phyloP scores from a whole-genome alignment of 2,113 vertebrate genomes.

The Poeciliopsis retropinna region DNA sequence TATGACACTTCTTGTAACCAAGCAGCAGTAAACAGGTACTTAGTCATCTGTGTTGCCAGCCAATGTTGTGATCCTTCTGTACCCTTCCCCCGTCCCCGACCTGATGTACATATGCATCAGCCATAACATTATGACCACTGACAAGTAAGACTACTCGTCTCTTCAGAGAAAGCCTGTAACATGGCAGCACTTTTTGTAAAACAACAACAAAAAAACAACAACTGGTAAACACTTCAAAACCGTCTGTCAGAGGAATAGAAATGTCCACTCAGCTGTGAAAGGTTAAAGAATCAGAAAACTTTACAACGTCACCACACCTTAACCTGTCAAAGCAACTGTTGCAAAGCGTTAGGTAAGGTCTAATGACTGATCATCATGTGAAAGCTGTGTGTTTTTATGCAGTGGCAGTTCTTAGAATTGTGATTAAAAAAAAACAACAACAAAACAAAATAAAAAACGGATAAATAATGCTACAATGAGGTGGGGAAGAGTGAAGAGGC shows the following conservation, averaged over 20 bases:
- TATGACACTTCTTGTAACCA: neutral
- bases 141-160: neutral
- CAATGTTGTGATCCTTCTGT: conserved; percentile 7
- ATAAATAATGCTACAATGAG: neutral
- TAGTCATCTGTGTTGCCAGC: conserved; percentile 10
- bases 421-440: neutral
- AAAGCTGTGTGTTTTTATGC: neutral
- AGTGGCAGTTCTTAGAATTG: conserved; percentile 47
- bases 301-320: neutral
- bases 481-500: conserved; percentile 8
- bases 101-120: neutral
- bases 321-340: neutral
- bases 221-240: too few relatives aligned
- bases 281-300: too few relatives aligned
- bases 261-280: too few relatives aligned
- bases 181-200: too few relatives aligned
- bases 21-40: conserved; percentile 46
- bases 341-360: neutral
- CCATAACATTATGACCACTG: neutral
- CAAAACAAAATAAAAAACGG: too few relatives aligned
- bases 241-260: too few relatives aligned
- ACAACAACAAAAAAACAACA: too few relatives aligned
- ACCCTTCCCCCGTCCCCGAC: neutral
- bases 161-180: neutral
- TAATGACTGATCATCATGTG: neutral